A percentile compares a stretch with the other conserved stretches of the same genome.
phyloP scores from a whole-genome alignment of 1,140 invertebrate species.

The Vollenhovia emeryi region DNA sequence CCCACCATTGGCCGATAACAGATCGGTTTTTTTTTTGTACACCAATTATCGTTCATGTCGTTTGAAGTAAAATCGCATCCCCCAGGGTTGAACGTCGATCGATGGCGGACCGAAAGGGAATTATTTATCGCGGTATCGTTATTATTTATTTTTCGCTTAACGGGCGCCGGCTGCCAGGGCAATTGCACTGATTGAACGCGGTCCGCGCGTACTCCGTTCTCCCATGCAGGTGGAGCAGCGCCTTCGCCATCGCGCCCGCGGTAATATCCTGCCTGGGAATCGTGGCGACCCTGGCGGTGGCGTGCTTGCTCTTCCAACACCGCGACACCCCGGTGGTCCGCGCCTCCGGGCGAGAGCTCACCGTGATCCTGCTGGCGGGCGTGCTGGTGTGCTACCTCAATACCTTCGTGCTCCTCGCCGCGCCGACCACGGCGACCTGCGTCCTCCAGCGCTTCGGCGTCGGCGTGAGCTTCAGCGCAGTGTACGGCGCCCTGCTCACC shows the following conservation, averaged over 20 bases:
- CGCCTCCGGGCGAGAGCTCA: conserved; percentile 93
- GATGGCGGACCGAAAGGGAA: neutral
- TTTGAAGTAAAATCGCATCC: neutral
- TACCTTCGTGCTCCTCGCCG: conserved; percentile 87
- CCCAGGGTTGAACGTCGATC: neutral
- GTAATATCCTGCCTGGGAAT: conserved; percentile 89
- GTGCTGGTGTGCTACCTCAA: conserved; percentile 88
- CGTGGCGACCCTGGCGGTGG: conserved; percentile 88
- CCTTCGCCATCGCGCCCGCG: conserved; percentile 89
- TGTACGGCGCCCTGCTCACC: conserved; percentile 91
- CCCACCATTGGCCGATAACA: neutral
- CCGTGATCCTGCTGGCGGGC: conserved; percentile 90
- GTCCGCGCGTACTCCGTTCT: too few relatives aligned
- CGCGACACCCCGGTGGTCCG: conserved; percentile 93
- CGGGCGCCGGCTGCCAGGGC: neutral
- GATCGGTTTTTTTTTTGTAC: neutral
- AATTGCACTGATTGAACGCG: neutral
- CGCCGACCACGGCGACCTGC: conserved; percentile 88
- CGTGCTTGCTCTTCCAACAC: conserved; percentile 89
- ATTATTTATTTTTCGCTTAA: neutral
- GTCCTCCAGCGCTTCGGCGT: conserved; percentile 89
- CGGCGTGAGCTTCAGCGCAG: conserved; percentile 90
- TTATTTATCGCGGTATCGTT: neutral
- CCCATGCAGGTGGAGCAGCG: conserved; percentile 85
- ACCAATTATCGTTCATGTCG: neutral